Evolutionary conservation across 1,140 invertebrate genomes (phyloP).

Genomic region (Eciton burchellii): DNA sequence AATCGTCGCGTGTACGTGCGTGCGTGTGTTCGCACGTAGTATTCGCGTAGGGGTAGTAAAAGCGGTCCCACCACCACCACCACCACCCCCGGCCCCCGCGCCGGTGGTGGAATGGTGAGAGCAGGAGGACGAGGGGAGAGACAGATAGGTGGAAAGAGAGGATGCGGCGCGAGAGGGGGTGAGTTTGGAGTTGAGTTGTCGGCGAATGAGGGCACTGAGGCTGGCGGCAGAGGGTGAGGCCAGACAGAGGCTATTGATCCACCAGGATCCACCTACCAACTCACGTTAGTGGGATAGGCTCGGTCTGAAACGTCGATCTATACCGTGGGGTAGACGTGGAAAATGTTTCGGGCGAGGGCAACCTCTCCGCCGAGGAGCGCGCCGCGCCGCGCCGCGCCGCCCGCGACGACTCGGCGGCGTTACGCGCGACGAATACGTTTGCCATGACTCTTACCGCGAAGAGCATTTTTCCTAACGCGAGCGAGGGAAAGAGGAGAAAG

Average conservation of each 20-base stretch:
- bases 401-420: conserved; percentile 18
- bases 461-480: conserved; percentile 35
- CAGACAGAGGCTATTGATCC: conserved; percentile 84
- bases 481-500: conserved; percentile 19
- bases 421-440: background rate
- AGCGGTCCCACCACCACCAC: too few species aligned
- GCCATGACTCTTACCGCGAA: conserved; percentile 2
- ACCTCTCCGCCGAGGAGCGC: conserved; percentile 19
- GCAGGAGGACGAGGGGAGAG: conserved; percentile 13
- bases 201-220: conserved; percentile 80
- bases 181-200: conserved; percentile 79
- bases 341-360: conserved; percentile 55
- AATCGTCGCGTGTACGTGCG: background rate
- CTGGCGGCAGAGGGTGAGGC: conserved; percentile 81
- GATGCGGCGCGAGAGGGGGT: conserved; percentile 45
- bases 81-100: too few species aligned
- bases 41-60: conserved; percentile 49
- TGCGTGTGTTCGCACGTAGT: conserved; percentile 26
- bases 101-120: conserved; percentile 7
- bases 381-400: conserved; percentile 30
- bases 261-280: conserved; percentile 79
- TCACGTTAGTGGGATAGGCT: conserved; percentile 79
- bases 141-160: conserved; percentile 24
- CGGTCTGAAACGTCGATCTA: conserved; percentile 76
- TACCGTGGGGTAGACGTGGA: conserved; percentile 51